Evolutionary conservation across 2,113 vertebrate genomes (phyloP).

Genomic region (Shinisaurus crocodilurus): DNA sequence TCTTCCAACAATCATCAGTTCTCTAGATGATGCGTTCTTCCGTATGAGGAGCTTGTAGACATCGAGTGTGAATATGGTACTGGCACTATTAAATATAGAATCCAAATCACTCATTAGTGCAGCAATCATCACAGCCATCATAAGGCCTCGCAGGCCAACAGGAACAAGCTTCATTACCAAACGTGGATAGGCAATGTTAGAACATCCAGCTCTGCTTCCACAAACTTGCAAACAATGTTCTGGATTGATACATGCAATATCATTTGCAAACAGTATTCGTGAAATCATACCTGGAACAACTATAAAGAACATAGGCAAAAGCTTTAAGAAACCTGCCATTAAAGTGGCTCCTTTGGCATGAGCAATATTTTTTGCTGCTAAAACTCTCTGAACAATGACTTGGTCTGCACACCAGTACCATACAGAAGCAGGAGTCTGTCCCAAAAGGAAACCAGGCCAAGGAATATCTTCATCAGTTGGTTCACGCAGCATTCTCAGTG

Average conservation of each 20-base stretch:
- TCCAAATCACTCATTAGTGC: constrained; percentile 98
- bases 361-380: constrained; percentile 94
- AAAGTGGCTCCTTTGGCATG: constrained; percentile 96
- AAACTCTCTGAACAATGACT: constrained; percentile 96
- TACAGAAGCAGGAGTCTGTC: constrained; percentile 97
- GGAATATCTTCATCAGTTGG: constrained; percentile 96
- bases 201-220: constrained; percentile 94
- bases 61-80: constrained; percentile 98
- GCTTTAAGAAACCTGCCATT: constrained; percentile 95
- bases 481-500: constrained; percentile 88
- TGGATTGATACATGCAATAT: constrained; percentile 94
- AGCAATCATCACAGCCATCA: constrained; percentile 99
- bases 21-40: constrained; percentile 84
- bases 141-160: constrained; percentile 93
- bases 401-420: constrained; percentile 99
- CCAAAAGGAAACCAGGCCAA: constrained; percentile 96
- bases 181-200: constrained; percentile 96
- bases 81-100: constrained; percentile 98
- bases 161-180: constrained; percentile 96
- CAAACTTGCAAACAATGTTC: constrained; percentile 97
- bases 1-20: constrained; percentile 92
- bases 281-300: constrained; percentile 99
- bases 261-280: constrained; percentile 90
- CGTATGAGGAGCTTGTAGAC: constrained; percentile 92
- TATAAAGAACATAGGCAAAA: constrained; percentile 98